Percentiles rank a stretch among this genome's conserved stretches.
phyloP scores from a whole-genome alignment of 2,113 vertebrate species.

The Mesembrinibis cayennensis region DNA sequence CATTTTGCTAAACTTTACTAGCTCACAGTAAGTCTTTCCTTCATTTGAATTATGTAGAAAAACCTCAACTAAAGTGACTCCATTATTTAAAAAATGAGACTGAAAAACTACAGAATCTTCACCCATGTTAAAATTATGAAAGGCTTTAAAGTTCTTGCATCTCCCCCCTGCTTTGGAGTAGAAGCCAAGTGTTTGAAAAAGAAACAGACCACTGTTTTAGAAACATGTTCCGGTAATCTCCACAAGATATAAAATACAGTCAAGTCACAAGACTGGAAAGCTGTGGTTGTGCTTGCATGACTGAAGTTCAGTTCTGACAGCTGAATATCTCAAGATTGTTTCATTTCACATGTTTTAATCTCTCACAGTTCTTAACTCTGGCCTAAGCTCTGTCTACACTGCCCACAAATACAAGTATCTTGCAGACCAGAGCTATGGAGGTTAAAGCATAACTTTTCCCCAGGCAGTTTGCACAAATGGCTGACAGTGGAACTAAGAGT shows the following conservation, averaged over 20 bases:
- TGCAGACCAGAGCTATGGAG: neutral
- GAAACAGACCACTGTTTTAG: neutral
- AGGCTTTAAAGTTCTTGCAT: neutral
- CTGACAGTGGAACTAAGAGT: neutral
- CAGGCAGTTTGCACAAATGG: fast-evolving
- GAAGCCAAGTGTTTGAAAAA: neutral
- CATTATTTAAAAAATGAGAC: neutral
- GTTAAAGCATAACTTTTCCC: neutral
- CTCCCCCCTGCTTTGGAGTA: neutral
- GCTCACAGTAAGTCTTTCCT: neutral
- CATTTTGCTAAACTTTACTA: neutral
- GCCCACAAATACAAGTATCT: neutral
- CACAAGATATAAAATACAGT: neutral
- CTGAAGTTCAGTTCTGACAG: neutral
- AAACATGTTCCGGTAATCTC: neutral
- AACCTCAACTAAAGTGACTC: neutral
- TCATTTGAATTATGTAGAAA: neutral
- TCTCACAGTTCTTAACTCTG: neutral
- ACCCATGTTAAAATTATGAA: neutral
- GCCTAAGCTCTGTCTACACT: neutral
- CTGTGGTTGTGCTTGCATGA: neutral
- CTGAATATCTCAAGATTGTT: neutral
- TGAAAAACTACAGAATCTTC: neutral
- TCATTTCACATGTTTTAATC: neutral
- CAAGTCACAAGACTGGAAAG: neutral